Conservation (phyloP, 2,113 vertebrate genomes). For the Phylloscopus whistleri region DNA sequence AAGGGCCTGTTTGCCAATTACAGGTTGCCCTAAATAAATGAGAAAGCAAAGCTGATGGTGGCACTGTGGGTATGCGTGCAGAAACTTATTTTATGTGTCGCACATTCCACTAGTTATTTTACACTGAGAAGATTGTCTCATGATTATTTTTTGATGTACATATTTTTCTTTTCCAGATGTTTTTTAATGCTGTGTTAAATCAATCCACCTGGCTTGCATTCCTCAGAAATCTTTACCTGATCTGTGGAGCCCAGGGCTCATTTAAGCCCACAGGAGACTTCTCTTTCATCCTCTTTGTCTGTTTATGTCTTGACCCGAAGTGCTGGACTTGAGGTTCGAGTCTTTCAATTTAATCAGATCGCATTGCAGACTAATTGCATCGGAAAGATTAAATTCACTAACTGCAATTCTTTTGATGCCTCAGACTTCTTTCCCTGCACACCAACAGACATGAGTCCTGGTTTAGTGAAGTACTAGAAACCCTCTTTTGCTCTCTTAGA, state of each 20-base stretch:
- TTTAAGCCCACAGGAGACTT: background rate
- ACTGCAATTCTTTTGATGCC: background rate
- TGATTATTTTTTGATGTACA: background rate
- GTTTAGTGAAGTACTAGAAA: background rate
- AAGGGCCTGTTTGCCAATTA: background rate
- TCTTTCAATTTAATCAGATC: slow-evolving; percentile 38
- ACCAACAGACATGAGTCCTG: background rate
- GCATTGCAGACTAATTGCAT: background rate
- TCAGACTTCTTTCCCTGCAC: slow-evolving; percentile 4
- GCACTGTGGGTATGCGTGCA: slow-evolving; percentile 12
- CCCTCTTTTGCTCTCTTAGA: background rate
- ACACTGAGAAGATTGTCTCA: background rate
- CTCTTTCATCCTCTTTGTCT: slow-evolving; percentile 5
- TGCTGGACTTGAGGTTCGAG: slow-evolving; percentile 28
- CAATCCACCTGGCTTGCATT: background rate
- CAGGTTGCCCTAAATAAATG: background rate
- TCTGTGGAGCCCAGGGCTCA: background rate
- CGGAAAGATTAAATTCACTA: slow-evolving; percentile 11
- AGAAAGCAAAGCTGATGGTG: background rate
- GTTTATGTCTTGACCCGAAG: background rate
- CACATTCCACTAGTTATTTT: slow-evolving; percentile 35
- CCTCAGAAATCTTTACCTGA: slow-evolving; percentile 1
- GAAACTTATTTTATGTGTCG: background rate
- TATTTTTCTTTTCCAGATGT: slow-evolving; percentile 27
- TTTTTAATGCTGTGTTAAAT: slow-evolving; percentile 38